These are phyloP conservation scores for Cirrhinus mrigala DNA, from an alignment of 2,797 vertebrate genomes.

Conservation along the genomic window DNA sequence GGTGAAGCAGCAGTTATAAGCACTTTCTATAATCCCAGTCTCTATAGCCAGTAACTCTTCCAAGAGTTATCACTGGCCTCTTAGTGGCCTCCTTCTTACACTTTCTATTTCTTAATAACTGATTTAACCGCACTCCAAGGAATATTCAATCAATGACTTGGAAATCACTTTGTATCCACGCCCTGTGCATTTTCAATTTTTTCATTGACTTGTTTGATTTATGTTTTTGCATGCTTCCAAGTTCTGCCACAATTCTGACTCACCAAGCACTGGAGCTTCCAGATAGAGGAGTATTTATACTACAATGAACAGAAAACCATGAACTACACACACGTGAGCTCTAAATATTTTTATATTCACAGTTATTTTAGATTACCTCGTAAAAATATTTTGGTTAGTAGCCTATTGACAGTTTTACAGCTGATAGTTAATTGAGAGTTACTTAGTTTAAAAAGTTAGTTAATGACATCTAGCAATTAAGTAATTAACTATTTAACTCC, in stretches of 20 bases:
- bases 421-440: not conserved
- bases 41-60: conserved; percentile 6
- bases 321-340: too few species aligned
- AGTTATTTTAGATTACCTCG: not conserved
- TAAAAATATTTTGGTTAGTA: not conserved
- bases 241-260: not conserved
- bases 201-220: not conserved
- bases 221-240: not conserved
- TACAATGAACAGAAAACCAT: not conserved
- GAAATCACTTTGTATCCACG: not conserved
- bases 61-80: not conserved
- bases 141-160: not conserved
- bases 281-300: not conserved
- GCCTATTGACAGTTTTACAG: not conserved
- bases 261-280: not conserved
- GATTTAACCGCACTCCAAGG: not conserved
- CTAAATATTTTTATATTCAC: not conserved
- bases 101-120: not conserved
- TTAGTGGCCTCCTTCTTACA: not conserved
- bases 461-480: not conserved
- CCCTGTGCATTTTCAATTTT: not conserved
- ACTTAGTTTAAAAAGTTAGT: not conserved
- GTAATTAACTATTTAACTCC: not conserved
- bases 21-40: not conserved
- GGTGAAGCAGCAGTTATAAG: not conserved